Evolutionary conservation across 2,113 vertebrate species (phyloP).

Genomic region (Coreoperca whiteheadi): DNA sequence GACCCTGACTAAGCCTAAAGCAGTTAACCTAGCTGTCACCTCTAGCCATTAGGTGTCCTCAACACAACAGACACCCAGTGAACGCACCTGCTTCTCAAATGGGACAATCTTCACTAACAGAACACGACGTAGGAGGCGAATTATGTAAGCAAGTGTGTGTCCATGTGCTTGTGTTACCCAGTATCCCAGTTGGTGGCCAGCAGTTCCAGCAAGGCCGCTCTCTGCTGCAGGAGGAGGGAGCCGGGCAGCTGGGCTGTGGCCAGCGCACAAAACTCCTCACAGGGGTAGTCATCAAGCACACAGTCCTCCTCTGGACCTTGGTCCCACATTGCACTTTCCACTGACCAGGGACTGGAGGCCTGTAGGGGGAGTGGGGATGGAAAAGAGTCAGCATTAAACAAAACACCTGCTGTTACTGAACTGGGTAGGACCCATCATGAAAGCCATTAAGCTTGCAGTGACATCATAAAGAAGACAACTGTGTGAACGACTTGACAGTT

Average conservation of each 20-base stretch:
- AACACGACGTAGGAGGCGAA: conserved; percentile 1
- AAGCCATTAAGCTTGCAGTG: no score
- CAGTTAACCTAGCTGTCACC: conserved; percentile 39
- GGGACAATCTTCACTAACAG: conserved; percentile 7
- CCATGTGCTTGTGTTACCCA: conserved; percentile 73
- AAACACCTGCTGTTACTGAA: background rate
- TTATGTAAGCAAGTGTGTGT: conserved; percentile 9
- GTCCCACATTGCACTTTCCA: conserved; percentile 70
- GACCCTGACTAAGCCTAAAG: conserved; percentile 7
- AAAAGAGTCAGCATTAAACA: no score
- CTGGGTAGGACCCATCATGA: no score
- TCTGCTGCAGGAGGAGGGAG: conserved; percentile 77
- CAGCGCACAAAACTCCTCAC: conserved; percentile 81
- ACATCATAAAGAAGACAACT: no score
- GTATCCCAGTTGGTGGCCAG: conserved; percentile 84
- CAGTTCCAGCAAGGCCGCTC: conserved; percentile 76
- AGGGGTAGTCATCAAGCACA: conserved; percentile 81
- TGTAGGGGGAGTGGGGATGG: conserved; percentile 30
- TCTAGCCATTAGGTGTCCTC: background rate
- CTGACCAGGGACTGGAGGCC: conserved; percentile 82
- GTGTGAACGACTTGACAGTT: no score
- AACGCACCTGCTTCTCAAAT: conserved; percentile 5
- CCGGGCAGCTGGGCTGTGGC: conserved; percentile 71
- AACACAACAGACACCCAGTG: background rate
- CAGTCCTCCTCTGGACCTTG: conserved; percentile 57